phyloP scores from a whole-genome alignment of 2,113 vertebrate genomes.

The Dicentrarchus labrax region DNA sequence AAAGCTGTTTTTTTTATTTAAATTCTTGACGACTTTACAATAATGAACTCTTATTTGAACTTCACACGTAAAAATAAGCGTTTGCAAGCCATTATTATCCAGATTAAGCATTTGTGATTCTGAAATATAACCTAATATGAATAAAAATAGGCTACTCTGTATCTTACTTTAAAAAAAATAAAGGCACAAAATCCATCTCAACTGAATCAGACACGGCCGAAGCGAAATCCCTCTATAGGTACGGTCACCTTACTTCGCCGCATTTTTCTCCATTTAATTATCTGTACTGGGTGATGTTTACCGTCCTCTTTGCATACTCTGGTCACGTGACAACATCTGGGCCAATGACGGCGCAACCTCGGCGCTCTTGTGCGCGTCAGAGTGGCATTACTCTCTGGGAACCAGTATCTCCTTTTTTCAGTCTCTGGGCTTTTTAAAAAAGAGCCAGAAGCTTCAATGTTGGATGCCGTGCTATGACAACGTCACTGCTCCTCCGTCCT shows the following conservation, averaged over 20 bases:
- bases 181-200: constrained; percentile 6
- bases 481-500: constrained; percentile 99
- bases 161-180: background rate
- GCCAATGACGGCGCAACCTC: constrained; percentile 87
- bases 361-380: constrained; percentile 91
- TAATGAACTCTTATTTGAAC: background rate
- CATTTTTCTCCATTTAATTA: constrained; percentile 86
- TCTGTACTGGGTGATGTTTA: constrained; percentile 88
- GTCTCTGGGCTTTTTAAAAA: constrained; percentile 97
- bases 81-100: background rate
- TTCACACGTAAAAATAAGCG: background rate
- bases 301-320: constrained; percentile 92
- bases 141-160: background rate
- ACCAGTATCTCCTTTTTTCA: constrained; percentile 91
- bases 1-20: background rate
- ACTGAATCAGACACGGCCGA: constrained; percentile 27
- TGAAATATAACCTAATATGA: background rate
- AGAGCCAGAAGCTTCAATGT: constrained; percentile 95
- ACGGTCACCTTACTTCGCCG: constrained; percentile 69
- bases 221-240: constrained; percentile 34
- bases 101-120: background rate
- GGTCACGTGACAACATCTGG: constrained; percentile 86
- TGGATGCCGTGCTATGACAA: constrained; percentile 98
- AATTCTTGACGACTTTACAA: background rate
- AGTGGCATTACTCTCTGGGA: constrained; percentile 87